Base-by-base conservation (phyloP, 2,797 vertebrate species). In the Australoheros facetus region DNA sequence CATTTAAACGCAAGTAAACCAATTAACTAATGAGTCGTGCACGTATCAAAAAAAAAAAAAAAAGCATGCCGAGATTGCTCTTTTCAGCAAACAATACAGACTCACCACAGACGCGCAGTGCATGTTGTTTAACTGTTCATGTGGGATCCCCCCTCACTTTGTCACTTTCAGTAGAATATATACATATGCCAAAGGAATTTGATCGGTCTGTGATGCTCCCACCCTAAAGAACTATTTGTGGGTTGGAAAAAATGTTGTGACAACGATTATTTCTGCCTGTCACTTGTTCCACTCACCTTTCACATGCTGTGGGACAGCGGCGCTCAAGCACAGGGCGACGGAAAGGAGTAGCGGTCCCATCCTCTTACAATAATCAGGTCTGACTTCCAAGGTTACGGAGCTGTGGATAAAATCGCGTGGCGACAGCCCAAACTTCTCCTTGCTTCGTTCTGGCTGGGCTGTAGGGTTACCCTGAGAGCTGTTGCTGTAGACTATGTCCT, bases 331-430 rank as follows among this genome's bases (percentile, higher is more conserved):
- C 91, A 96, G 88, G 81, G 85, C 92, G 89, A 96, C 74, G 89
- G 89, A 91, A 71, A 94, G 83, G 83, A 96, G 93, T 39, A 96
- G 89, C 87, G 92, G 94, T 95, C 95, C 95, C 96, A 96, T 96
- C 92, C 91, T 96, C 83, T 86, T 74, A 7, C 82, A 66, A 78
- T 5, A 71, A 75, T 53, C 87, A 81, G 87, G 55, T 87, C 88
- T 79, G 87, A 90, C 89, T 91, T 88, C 94, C 94, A 93, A 95
- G 88, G 92, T 92, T 90, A 93, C 28, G 73, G 45, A 69, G 85
- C 84, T 78, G 87, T 54, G 71, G 55, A 32, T 57, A 75, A 72
- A 85, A 89, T 79, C 71, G 85, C 59, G 59, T 64, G 73, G 73
- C 75, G 71, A 86, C 78, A 91, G 73, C 70, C 83, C 85, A 92